Conservation (phyloP, 2,797 vertebrate species). For the Novumbra hubbsi region DNA sequence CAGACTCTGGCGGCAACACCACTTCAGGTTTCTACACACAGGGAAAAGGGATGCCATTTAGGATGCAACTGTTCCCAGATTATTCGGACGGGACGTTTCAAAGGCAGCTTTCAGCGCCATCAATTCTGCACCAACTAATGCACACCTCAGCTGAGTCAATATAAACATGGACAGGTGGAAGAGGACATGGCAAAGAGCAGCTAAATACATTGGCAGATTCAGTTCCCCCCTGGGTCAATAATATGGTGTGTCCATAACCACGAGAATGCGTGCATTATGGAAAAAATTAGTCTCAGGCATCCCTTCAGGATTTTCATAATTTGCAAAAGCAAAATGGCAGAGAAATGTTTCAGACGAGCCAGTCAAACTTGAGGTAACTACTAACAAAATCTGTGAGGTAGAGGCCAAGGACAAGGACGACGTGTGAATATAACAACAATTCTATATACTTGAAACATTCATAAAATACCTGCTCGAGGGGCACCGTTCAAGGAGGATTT, state of each 20-base stretch:
- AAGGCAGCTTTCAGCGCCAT: slow-evolving; percentile 17
- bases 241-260: too few species aligned
- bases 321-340: not conserved
- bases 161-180: slow-evolving; percentile 18
- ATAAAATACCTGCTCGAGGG: not conserved
- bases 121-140: slow-evolving; percentile 6
- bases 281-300: too few species aligned
- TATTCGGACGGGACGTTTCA: slow-evolving; percentile 15
- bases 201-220: too few species aligned
- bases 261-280: too few species aligned
- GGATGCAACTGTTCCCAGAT: not conserved
- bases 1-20: too few species aligned
- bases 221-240: too few species aligned
- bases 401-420: not conserved
- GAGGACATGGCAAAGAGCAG: too few species aligned
- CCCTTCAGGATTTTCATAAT: too few species aligned
- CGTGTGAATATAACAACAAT: not conserved
- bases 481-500: not conserved
- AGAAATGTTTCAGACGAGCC: not conserved
- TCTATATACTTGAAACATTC: not conserved
- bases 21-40: too few species aligned
- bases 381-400: slow-evolving; percentile 6
- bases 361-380: not conserved
- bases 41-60: too few species aligned
- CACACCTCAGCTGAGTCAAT: slow-evolving; percentile 26